Evolutionary conservation across 2,797 vertebrate genomes (phyloP).

Genomic region (Enteromius argenteus): DNA sequence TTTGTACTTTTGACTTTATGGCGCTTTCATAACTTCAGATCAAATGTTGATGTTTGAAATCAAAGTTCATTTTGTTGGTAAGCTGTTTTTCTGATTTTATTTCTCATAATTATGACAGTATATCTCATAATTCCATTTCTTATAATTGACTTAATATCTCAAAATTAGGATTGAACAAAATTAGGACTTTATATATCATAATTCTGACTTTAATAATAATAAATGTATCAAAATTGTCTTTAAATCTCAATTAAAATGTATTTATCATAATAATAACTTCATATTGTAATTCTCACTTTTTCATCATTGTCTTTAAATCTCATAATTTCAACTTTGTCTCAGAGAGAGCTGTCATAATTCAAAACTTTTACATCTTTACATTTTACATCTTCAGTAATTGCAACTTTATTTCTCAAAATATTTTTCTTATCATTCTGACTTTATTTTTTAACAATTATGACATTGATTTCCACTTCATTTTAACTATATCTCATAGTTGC

Average conservation of each 20-base stretch:
- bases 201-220: neutral
- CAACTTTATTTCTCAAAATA: neutral
- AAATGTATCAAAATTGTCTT: neutral
- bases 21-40: too few species aligned
- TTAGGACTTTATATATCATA: neutral
- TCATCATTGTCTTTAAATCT: neutral
- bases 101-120: neutral
- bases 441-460: too few species aligned
- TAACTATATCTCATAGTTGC: neutral
- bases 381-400: too few species aligned
- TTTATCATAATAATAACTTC: neutral
- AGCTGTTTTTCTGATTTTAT: neutral
- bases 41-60: too few species aligned
- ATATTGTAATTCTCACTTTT: neutral
- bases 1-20: too few species aligned
- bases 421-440: neutral
- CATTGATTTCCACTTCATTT: neutral
- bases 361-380: neutral
- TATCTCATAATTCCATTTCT: neutral
- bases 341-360: neutral
- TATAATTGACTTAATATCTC: neutral
- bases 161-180: neutral
- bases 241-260: neutral
- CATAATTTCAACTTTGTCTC: neutral
- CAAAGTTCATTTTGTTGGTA: too few species aligned